A percentile compares a stretch with the other conserved stretches of the same genome.
phyloP scores from a whole-genome alignment of 2,113 vertebrate genomes.

The Corythaixoides concolor region DNA sequence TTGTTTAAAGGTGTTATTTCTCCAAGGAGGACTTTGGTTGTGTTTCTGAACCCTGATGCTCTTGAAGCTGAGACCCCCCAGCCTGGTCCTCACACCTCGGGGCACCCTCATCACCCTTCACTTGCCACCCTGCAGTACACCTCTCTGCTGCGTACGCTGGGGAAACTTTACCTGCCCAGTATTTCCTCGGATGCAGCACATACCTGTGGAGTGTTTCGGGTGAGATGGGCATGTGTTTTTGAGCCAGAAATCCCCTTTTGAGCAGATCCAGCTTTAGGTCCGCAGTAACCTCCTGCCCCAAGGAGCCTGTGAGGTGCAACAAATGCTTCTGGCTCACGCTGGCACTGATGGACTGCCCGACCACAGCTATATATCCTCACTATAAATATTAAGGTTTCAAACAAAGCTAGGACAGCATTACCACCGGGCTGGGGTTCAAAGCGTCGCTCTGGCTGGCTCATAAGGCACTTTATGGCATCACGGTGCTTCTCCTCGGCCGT shows the following conservation, averaged over 20 bases:
- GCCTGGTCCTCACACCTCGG: neutral
- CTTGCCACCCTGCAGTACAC: neutral
- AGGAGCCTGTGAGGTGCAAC: neutral
- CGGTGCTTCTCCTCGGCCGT: rapidly evolving
- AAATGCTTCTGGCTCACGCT: neutral
- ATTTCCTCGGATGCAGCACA: neutral
- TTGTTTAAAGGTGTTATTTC: neutral
- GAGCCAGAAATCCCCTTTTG: neutral
- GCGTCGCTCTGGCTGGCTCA: neutral
- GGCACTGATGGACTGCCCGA: neutral
- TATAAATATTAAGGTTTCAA: neutral
- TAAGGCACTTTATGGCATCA: neutral
- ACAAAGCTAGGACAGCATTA: neutral
- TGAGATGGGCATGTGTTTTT: neutral
- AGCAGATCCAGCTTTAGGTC: neutral
- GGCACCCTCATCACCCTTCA: rapidly evolving
- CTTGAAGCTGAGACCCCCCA: rapidly evolving
- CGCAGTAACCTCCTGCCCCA: neutral
- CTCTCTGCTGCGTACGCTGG: neutral
- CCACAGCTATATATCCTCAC: neutral
- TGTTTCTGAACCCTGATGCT: neutral
- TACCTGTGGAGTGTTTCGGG: neutral
- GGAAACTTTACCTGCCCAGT: neutral
- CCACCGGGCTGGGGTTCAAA: neutral
- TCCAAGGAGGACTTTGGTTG: neutral